Conservation (phyloP, 1,140 invertebrate species). For the Gerris buenoi region DNA sequence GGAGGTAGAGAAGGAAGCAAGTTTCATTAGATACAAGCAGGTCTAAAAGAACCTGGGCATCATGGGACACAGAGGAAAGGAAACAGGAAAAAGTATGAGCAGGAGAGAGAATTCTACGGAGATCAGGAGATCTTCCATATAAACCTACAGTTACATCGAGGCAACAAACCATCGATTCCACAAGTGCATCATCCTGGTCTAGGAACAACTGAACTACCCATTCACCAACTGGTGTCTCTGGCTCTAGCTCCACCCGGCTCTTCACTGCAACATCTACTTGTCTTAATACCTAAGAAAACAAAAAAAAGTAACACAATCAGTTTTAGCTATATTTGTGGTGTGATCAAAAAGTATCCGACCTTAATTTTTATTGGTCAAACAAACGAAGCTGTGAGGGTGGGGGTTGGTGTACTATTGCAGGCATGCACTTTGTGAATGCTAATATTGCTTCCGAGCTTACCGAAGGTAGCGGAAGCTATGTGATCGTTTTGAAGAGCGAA, state of each 20-base stretch:
- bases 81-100: constrained; percentile 71
- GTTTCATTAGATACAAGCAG: constrained; percentile 81
- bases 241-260: constrained; percentile 64
- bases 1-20: constrained; percentile 71
- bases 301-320: too few relatives aligned
- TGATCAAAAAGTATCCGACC: too few relatives aligned
- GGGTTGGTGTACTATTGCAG: too few relatives aligned
- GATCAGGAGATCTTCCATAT: constrained; percentile 58
- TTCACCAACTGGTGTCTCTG: constrained; percentile 69
- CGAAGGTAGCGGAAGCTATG: too few relatives aligned
- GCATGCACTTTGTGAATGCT: too few relatives aligned
- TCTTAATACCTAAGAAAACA: constrained; percentile 39
- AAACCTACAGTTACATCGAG: constrained; percentile 72
- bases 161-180: constrained; percentile 84
- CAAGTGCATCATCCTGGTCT: constrained; percentile 78
- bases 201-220: constrained; percentile 75
- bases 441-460: too few relatives aligned
- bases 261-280: constrained; percentile 71
- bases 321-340: too few relatives aligned
- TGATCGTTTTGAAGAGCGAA: too few relatives aligned
- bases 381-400: too few relatives aligned
- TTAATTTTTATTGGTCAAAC: too few relatives aligned
- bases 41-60: constrained; percentile 67
- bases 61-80: constrained; percentile 63
- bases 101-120: constrained; percentile 64